Percentiles rank a stretch among this genome's conserved stretches.
Evolutionary conservation across 2,797 vertebrate genomes (phyloP).

Genomic region (Coregonus ussuriensis): DNA sequence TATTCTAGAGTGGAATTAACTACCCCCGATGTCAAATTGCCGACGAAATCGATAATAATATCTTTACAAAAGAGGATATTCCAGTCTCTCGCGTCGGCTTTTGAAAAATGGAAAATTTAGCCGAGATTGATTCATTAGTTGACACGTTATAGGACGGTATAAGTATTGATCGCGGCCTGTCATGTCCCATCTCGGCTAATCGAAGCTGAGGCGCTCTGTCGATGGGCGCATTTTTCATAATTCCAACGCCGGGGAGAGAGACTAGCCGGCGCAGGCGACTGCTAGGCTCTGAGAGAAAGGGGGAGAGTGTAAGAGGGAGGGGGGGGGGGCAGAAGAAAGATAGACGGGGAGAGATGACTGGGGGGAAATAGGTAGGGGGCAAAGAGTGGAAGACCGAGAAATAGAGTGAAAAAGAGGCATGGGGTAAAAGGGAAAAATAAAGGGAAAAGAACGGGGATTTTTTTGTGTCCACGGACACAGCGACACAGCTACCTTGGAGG

Average conservation of each 20-base stretch:
- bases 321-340: conserved; percentile 41
- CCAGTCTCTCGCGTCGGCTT: conserved; percentile 98
- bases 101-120: conserved; percentile 99
- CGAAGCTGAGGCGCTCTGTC: conserved; percentile 99
- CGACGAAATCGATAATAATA: conserved; percentile 99
- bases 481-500: conserved; percentile 47
- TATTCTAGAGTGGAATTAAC: conserved; percentile 99
- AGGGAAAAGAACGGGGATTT: conserved; percentile 38
- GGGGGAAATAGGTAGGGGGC: conserved; percentile 77
- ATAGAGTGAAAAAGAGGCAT: conserved; percentile 79
- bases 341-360: conserved; percentile 66
- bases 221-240: conserved; percentile 99
- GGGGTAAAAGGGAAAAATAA: conserved; percentile 62
- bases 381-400: conserved; percentile 79
- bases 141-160: conserved; percentile 99
- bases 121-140: conserved; percentile 99
- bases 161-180: conserved; percentile 99
- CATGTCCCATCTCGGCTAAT: conserved; percentile 99
- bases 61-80: conserved; percentile 99
- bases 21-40: conserved; percentile 99
- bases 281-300: conserved; percentile 82
- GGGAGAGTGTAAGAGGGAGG: conserved; percentile 63
- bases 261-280: conserved; percentile 83
- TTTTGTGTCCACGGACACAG: conserved; percentile 50
- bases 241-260: conserved; percentile 90